Evolutionary conservation across 2,113 vertebrate genomes (phyloP), one percentile per base, ranked within the genome.

Genomic region (Etia nguti): DNA sequence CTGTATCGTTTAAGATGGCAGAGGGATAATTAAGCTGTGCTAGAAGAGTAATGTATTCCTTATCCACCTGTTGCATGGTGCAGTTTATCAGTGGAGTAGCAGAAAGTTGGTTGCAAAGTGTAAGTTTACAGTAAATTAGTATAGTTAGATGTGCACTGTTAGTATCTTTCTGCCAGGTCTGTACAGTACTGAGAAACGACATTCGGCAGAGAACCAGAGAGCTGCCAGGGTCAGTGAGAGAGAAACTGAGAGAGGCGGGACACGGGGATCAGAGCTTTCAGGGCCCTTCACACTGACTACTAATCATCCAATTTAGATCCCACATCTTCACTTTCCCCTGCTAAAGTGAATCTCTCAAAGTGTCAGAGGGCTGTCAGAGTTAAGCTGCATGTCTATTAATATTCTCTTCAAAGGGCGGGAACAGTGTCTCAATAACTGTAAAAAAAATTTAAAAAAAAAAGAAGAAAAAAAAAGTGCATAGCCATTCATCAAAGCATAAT

Each of bases 321-420:
- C 84, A 92, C 90, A 89, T 94, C 92, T 94, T 92, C 73, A 60
- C 86, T 88, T 89, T 85, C 86, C 59, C n/a, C 84, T 77, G 88
- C 87, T 90, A 92, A 94, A 94, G 88, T 80, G 90, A 92, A 93
- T 93, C 85, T 92, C 85, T 89, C 79, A 83, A 86, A 85, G 92
- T 93, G 91, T 94, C 93, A 92, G 84, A 80, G 83, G 79, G 88
- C 92, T 94, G 92, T 94, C 93, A 95, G 87, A 90, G 83, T 92
- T 92, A 93, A 95, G 92, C 91, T 92, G 89, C 85, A 77, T 87
- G 89, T 94, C 93, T 88, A 92, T 94, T 95, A 93, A 95, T 95
- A 95, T 94, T 95, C 93, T 84, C 92, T 89, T 86, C 83, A 92
- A 88, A 93, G 90, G 87, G 89, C 50, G 50, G 85, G 79, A 91